Evolutionary conservation across 2,113 vertebrate species (phyloP), one percentile per base, ranked within the genome.

Genomic region (Sapayoa aenigma): DNA sequence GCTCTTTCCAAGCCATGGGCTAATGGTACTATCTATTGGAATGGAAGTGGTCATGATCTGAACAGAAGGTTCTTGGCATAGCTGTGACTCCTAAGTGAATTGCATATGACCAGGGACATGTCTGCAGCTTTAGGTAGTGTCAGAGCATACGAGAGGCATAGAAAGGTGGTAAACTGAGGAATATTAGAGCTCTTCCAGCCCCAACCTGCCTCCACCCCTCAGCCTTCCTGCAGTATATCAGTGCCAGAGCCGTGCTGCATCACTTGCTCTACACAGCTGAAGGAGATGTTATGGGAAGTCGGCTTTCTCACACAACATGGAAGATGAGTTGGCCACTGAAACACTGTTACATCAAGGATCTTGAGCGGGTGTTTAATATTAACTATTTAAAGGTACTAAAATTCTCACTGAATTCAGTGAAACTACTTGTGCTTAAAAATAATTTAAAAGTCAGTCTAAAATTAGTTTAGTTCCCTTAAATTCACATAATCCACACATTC

Each of bases 21-120:
- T 94, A 94, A 92, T 50, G 76, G 88, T 59, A 71, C 79, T 88
- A 44, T 81, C 85, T 75, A 47, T 49, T 73, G 47, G 80, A 53
- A 80, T 90, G 68, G 76, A 92, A 80, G 72, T 88, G 81, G 75
- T 42, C 76, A 31, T 18, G 89, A 63, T 84, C 46, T 67, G 86
- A 93, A 62, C 55, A 81, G 68, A 94, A 86, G 72, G 63, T 67
- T 37, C 80, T 69, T 78, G 81, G n/a, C 88, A 63, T 23, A 92
- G 31, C 75, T 93, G 50, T 74, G 72, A 85, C 50, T 93, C 67
- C 37, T 46, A 37, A 92, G 37, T 24, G 47, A 86, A 74, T 42
- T 42, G 55, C 19, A 22, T 52, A 39, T 28, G 50, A 88, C 55
- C 82, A 97, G 63, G 86, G 94, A 86, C 46, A 46, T 0, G 3